phyloP scores from a whole-genome alignment of 1,140 invertebrate genomes.

The Drosophila carrolli region DNA sequence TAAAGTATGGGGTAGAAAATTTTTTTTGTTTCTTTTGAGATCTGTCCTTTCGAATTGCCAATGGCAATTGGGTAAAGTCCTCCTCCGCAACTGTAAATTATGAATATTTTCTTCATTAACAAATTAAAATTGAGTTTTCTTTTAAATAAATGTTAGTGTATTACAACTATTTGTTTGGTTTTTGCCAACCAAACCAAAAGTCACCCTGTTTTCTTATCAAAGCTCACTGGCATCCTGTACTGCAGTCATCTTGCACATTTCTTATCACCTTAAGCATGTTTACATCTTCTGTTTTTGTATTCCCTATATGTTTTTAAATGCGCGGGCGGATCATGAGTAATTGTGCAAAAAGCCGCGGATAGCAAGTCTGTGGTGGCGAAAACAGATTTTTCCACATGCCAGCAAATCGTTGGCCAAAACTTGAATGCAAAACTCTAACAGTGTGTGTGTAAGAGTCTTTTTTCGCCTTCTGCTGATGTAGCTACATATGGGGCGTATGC shows the following conservation, averaged over 20 bases:
- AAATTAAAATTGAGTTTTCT: not conserved
- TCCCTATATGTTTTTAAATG: not conserved
- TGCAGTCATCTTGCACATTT: slow-evolving; percentile 17
- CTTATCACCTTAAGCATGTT: slow-evolving; percentile 25
- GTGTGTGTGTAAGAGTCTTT: slow-evolving; percentile 21
- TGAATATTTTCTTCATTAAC: not conserved
- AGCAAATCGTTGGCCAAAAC: slow-evolving; percentile 46
- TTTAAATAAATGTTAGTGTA: no score
- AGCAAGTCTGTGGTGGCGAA: slow-evolving; percentile 18
- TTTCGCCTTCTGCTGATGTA: slow-evolving; percentile 25
- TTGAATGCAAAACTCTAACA: slow-evolving; percentile 42
- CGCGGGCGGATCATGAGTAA: slow-evolving; percentile 32
- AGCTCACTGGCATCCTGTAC: not conserved
- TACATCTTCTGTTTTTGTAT: slow-evolving; percentile 1
- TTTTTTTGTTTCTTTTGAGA: not conserved
- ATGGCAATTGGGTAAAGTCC: no score
- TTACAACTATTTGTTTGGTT: no score
- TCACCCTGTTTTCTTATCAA: slow-evolving; percentile 19
- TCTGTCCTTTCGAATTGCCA: no score
- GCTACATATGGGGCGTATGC: slow-evolving; percentile 62
- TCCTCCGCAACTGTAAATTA: not conserved
- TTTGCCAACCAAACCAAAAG: not conserved
- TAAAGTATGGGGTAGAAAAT: not conserved
- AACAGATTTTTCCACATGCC: slow-evolving; percentile 51
- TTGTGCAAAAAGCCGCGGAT: slow-evolving; percentile 30